Evolutionary conservation across 2,888 invertebrate species (phyloP), one percentile per base, ranked within the genome.

Genomic region (Heliconius sara): DNA sequence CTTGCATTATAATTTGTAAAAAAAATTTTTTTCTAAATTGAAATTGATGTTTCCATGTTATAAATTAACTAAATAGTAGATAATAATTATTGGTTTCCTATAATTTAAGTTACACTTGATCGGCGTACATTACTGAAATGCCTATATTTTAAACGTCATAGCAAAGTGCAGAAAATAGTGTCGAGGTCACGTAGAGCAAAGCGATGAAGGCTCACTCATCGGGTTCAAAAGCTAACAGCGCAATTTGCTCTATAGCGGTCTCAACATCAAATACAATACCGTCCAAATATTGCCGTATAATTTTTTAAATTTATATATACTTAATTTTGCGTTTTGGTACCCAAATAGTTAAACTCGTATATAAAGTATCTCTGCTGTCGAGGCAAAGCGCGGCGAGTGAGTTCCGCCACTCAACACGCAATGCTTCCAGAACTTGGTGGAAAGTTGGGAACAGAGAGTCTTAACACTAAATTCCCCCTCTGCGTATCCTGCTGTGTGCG

Each of bases 131-230:
- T 68, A 71, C 75, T 27, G 43, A 67, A 43, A 52, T 52, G 19
- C 73, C 75, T 63, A 80, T 80, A 82, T 70, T 80, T 81, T 66
- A 76, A 80, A 73, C 73, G 81, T 82, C 81, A 78, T 52, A 39
- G 68, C 27, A 57, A 82, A 80, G 66, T 67, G 79, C 80, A 81
- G 80, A 77, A 81, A 79, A 79, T 79, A 71, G 80, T 67, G 79
- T 60, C 78, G 74, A 77, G 81, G 30, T 79, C 67, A 77, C 77
- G 77, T 47, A 67, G 70, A 66, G 74, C 67, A 43, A 73, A 70
- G 79, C 88, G 91, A 86, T 91, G 91, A 93, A 93, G 93, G 92
- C 93, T 94, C 92, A 93, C 92, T 93, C 93, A 92, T 89, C 92
- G 92, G 90, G 94, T 91, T 94, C 93, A 93, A 93, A 93, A 92